These are phyloP conservation scores for Oithona nana DNA, from an alignment of 2,888 invertebrate species.

Conservation along the genomic window DNA sequence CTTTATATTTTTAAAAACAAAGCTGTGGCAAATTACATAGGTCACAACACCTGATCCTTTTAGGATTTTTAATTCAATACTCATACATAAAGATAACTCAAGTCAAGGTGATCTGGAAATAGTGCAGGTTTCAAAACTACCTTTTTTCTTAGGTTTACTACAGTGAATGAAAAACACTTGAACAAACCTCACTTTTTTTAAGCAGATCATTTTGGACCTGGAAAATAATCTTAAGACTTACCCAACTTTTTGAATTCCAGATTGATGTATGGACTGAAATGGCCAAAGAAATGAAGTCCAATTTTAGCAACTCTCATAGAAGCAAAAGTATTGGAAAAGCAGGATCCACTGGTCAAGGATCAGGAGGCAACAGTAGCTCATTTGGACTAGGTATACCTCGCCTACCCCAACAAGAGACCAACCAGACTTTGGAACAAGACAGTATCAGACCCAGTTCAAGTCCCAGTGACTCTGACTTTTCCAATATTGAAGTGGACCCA, in stretches of 20 bases:
- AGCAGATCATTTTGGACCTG: too few species aligned
- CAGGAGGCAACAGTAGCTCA: not conserved
- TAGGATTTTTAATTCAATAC: too few species aligned
- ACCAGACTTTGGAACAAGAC: not conserved
- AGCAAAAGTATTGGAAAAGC: not conserved
- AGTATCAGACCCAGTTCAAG: not conserved
- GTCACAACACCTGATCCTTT: too few species aligned
- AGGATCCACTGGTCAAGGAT: not conserved
- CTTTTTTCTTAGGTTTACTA: too few species aligned
- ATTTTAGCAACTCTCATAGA: not conserved
- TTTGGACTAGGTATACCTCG: not conserved
- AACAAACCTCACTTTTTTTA: too few species aligned
- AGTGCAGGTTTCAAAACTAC: too few species aligned
- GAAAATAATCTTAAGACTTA: too few species aligned
- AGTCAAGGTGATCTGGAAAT: too few species aligned
- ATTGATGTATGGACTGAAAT: constrained; percentile 12
- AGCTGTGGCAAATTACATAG: too few species aligned
- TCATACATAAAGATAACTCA: not conserved
- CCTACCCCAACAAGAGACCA: not conserved
- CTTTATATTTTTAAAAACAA: too few species aligned
- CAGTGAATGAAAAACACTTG: too few species aligned
- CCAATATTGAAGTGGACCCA: not conserved
- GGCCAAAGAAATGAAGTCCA: constrained; percentile 6
- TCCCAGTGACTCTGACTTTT: not conserved
- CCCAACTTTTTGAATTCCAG: constrained; percentile 5